Base-by-base conservation (phyloP, 2,797 vertebrate species). In the Schizopygopsis pylzovi region DNA sequence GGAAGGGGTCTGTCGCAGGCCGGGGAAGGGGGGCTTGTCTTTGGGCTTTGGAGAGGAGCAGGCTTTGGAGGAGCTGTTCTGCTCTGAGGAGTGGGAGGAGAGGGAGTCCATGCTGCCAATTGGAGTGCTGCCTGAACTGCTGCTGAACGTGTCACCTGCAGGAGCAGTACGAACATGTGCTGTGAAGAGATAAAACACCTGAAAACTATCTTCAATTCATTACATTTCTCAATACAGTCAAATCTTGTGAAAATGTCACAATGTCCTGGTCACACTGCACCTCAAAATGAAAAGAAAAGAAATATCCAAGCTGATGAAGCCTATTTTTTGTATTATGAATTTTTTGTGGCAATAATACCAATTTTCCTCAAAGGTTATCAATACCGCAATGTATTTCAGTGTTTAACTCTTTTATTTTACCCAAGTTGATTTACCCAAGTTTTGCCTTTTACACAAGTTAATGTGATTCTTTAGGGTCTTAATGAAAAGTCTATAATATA, bases 21-120 rank as follows among this genome's bases (percentile, higher is more conserved):
- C 63, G 1, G 79, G 75, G 18, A 85, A 70, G 11, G 61, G 37
- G 12, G 61, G 47, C 87, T 96, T 96, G 81, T 84, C 77, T 88
- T 96, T 94, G 90, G 96, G 6, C 81, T 95, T 96, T 0, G 95
- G 95, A 2, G 96, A 90, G 52, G 97, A 91, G 0, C 93, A 87
- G 0, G 94, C 93, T 90, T 96, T 97, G 71, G 94, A 94, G 20
- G 94, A 94, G 85, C 95, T 96, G 67, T 98, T 99, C 91, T 97
- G 98, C 89, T 99, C 98, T 0, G 98, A 99, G 59, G 97, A 99
- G 92, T 99, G 98, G 0, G 98, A 99, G 52, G 97, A 99, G 92
- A 99, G 98, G 52, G 84, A 71, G 77, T 85, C 98, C 59, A 96
- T 96, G 92, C 98, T 99, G 87, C 97, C 98, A 95, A 97, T 97